Evolutionary conservation across 2,797 vertebrate species (phyloP).

Genomic region (Acrossocheilus fasciatus): DNA sequence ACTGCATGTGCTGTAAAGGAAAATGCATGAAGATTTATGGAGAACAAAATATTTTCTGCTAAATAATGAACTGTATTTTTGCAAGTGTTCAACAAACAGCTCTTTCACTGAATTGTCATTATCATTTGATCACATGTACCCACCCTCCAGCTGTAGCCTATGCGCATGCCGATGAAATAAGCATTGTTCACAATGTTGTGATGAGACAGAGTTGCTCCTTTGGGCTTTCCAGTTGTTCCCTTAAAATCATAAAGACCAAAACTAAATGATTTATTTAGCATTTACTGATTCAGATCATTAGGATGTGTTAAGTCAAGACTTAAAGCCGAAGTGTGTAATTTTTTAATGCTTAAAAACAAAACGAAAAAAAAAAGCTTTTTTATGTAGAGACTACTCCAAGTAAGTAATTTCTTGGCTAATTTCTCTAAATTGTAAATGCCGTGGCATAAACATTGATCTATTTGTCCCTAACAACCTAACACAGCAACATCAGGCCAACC

Average conservation of each 20-base stretch:
- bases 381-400: not conserved
- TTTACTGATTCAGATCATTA: not conserved
- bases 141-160: constrained; percentile 80
- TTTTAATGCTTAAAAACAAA: not conserved
- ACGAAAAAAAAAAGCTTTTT: not conserved
- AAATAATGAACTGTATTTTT: not conserved
- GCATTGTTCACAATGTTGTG: constrained; percentile 93
- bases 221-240: constrained; percentile 95
- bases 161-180: constrained; percentile 76
- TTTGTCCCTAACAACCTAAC: not conserved
- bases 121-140: constrained; percentile 48
- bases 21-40: not conserved
- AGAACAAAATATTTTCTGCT: not conserved
- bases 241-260: constrained; percentile 65
- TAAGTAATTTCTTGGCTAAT: not conserved
- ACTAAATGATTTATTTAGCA: not conserved
- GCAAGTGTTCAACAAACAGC: not conserved
- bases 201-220: constrained; percentile 93
- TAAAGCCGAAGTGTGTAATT: not conserved
- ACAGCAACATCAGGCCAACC: not conserved
- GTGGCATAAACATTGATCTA: not conserved
- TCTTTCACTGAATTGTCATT: not conserved
- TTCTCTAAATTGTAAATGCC: not conserved
- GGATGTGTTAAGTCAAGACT: not conserved
- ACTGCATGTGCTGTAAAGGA: not conserved